A percentile compares a stretch with the other conserved stretches of the same genome.
phyloP scores from a whole-genome alignment of 2,113 vertebrate species.

The Gorsachius goisagi region DNA sequence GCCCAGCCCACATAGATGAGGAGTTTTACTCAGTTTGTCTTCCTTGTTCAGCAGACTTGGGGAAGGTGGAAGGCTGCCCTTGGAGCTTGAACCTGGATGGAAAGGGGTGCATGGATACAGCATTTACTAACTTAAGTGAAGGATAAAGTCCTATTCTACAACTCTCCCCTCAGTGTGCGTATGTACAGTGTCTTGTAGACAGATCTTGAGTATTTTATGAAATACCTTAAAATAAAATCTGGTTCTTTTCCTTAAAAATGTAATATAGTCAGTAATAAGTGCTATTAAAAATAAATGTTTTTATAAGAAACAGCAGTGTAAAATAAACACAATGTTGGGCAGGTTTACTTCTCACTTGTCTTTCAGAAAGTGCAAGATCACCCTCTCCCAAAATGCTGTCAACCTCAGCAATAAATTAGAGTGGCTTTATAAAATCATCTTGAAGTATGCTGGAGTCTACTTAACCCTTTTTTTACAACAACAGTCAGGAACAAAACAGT shows the following conservation, averaged over 20 bases:
- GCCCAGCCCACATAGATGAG: neutral
- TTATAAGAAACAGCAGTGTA: neutral
- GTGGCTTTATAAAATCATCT: neutral
- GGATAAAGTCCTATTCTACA: neutral
- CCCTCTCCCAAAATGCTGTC: neutral
- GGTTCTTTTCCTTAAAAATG: neutral
- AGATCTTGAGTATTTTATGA: neutral
- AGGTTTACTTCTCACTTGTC: neutral
- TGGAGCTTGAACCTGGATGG: neutral
- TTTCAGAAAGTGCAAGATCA: neutral
- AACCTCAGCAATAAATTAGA: neutral
- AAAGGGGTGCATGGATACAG: neutral
- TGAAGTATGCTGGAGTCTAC: neutral
- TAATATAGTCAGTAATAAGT: neutral
- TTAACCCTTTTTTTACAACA: neutral
- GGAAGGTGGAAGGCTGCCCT: neutral
- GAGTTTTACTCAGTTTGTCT: neutral
- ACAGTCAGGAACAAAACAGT: neutral
- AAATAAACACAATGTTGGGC: neutral
- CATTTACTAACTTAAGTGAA: neutral
- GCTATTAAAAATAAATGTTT: neutral
- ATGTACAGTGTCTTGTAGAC: neutral
- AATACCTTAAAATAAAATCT: neutral
- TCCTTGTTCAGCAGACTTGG: neutral
- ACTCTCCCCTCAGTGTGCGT: accelerated